A percentile compares a stretch with the other conserved stretches of the same genome.
phyloP scores from a whole-genome alignment of 1,140 invertebrate genomes.

The Trichomalopsis sarcophagae region DNA sequence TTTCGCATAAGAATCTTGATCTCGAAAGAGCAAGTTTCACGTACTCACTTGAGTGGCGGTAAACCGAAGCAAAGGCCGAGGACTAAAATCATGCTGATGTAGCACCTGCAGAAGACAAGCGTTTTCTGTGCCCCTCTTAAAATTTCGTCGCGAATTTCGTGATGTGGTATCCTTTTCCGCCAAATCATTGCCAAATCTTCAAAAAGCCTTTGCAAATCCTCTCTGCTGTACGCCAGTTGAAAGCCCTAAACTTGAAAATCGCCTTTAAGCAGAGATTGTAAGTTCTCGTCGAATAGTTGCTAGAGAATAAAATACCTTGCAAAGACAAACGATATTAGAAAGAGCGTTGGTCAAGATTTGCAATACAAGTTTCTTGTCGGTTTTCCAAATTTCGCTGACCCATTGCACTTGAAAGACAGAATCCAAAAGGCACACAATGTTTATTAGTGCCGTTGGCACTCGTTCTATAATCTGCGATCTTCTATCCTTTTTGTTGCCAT shows the following conservation, averaged over 20 bases:
- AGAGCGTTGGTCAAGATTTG: not conserved
- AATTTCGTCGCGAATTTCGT: constrained; percentile 8
- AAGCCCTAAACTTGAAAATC: not conserved
- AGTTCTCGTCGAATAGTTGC: no score
- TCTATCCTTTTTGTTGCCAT: not conserved
- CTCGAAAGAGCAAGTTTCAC: constrained; percentile 21
- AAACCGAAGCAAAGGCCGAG: not conserved
- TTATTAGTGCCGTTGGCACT: not conserved
- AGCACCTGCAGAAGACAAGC: constrained; percentile 24
- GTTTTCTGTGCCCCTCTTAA: constrained; percentile 27
- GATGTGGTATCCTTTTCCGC: not conserved
- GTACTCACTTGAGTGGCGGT: constrained; percentile 15
- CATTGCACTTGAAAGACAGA: not conserved
- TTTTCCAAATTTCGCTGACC: not conserved
- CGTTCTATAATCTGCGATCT: constrained; percentile 4
- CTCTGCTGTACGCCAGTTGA: not conserved
- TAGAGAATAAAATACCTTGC: not conserved
- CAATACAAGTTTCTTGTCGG: not conserved
- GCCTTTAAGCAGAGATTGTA: not conserved
- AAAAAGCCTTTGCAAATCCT: constrained; percentile 1
- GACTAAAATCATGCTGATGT: constrained; percentile 34
- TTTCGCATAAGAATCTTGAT: constrained; percentile 16
- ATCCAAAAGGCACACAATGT: not conserved
- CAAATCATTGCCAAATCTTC: constrained; percentile 23
- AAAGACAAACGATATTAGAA: constrained; percentile 5